Base-by-base conservation (phyloP, 2,113 vertebrate species). In the Lutjanus erythropterus region DNA sequence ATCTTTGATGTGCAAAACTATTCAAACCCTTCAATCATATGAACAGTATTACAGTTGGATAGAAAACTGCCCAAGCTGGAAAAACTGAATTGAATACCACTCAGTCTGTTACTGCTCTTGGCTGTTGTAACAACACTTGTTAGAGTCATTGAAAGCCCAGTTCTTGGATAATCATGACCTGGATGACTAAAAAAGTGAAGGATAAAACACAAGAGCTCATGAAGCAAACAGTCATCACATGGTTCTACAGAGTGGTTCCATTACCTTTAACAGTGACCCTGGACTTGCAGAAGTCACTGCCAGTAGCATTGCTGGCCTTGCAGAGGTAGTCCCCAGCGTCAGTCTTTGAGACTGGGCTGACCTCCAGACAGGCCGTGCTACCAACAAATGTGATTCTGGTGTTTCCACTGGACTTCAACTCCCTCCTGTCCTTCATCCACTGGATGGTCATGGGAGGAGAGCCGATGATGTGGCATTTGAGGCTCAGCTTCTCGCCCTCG, bases 311-410 rank as follows among this genome's bases (percentile, higher is more conserved):
- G 74, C 96, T 96, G 88, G 97, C 97, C 93, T 99, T 99, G 91
- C 98, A 99, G 14, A 97, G 78, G 21, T 98, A 99, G 86, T 99
- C 98, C 41, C 97, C 98, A 2, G 94, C 93, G 80, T 99, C 97
- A 0, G 88, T 88, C 91, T 96, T 97, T 7, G 92, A 90, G 50
- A 92, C 88, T 3, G 94, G 79, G 88, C 90, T 92, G 85, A 98
- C 83, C 80, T 97, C 96, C 84, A 99, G 91, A 59, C 94, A 85
- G 29, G 97, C 96, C 1, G 90, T 95, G 58, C 96, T 95, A 9
- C 93, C 92, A 58, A 87, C 92, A 92, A 97, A 99, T 11, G 96
- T 96, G 87, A 97, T 95, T 75, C 44, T 96, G 80, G 94, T 96
- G 88, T 86, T 96, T 73, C 95, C 94, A 2, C 96, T 95, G 70